phyloP scores from a whole-genome alignment of 2,113 vertebrate genomes.

The Sarotherodon lohbergeri region DNA sequence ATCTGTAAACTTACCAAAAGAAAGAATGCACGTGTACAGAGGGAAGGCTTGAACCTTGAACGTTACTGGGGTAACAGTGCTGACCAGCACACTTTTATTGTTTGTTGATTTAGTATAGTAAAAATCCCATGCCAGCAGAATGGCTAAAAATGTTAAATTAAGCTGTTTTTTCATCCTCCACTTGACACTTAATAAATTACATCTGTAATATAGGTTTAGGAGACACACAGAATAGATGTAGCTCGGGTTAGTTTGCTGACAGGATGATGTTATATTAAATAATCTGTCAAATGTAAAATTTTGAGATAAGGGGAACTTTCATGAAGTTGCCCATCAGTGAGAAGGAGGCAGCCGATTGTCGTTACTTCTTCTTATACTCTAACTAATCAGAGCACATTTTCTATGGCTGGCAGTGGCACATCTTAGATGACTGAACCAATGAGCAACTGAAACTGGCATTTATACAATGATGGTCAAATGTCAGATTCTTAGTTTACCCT shows the following conservation, averaged over 20 bases:
- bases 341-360: background rate
- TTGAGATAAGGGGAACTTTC: background rate
- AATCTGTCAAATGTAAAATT: background rate
- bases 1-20: background rate
- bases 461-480: background rate
- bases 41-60: background rate
- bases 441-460: background rate
- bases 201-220: background rate
- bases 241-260: background rate
- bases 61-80: fast-evolving
- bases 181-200: background rate
- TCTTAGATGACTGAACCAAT: background rate
- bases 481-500: background rate
- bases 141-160: fast-evolving
- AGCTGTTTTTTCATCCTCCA: background rate
- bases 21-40: background rate
- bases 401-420: background rate
- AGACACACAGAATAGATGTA: background rate
- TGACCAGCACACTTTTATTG: fast-evolving
- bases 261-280: background rate
- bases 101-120: background rate
- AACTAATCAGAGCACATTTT: background rate
- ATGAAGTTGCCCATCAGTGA: background rate
- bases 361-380: background rate
- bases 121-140: background rate